phyloP scores from a whole-genome alignment of 2,797 vertebrate genomes.

The Propithecus perrieri region DNA sequence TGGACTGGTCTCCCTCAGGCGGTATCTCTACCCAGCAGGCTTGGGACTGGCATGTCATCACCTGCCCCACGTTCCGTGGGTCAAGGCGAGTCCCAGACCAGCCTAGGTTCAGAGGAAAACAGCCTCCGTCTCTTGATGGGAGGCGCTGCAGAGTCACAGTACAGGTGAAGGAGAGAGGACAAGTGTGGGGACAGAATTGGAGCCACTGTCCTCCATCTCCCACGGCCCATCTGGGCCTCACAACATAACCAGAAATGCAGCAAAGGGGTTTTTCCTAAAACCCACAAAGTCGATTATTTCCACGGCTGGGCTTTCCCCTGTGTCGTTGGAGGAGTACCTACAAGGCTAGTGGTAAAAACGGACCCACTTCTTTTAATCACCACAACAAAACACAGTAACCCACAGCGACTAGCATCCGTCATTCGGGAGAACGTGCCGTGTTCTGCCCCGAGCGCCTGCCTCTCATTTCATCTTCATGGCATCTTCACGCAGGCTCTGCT shows the following conservation, averaged over 20 bases:
- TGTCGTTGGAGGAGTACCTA: neutral
- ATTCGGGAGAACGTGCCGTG: rapidly evolving
- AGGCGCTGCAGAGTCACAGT: neutral
- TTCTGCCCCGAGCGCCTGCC: rapidly evolving
- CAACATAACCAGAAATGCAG: neutral
- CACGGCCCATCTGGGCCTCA: neutral
- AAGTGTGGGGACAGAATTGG: too few relatives aligned
- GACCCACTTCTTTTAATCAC: too few relatives aligned
- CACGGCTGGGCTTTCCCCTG: neutral
- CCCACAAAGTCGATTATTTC: too few relatives aligned
- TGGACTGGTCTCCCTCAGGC: neutral
- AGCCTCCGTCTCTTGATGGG: neutral
- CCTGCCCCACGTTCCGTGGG: neutral
- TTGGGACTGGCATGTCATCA: neutral
- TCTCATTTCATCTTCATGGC: neutral
- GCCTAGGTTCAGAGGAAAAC: neutral
- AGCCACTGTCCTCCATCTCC: neutral
- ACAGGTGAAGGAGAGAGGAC: too few relatives aligned
- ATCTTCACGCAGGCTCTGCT: neutral
- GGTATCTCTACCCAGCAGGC: neutral
- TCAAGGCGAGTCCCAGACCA: neutral
- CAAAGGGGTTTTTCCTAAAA: too few relatives aligned
- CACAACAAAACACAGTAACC: neutral
- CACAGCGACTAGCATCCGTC: rapidly evolving
- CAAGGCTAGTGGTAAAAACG: neutral